Base-by-base conservation (phyloP, 2,797 vertebrate species). In the Okamejei kenojei region DNA sequence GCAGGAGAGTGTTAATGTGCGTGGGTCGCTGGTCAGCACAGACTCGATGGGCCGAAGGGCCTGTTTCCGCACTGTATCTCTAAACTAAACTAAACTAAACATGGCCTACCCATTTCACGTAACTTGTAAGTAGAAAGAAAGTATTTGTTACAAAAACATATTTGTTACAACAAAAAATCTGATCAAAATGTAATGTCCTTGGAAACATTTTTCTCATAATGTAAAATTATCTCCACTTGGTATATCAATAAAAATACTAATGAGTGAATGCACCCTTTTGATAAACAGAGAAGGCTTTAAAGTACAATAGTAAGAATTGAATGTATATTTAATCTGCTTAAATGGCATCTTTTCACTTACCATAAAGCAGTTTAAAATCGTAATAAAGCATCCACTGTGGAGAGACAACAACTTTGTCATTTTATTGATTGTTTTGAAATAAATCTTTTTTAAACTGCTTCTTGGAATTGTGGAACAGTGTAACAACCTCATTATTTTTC, bases 401-500 rank as follows among this genome's bases (percentile, higher is more conserved):
- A 68, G 21, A 1, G 68, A 21, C n/a, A 65, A 7, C 29, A 88
- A 32, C 84, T 88, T 35, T 65, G 84, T 32, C 82, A 35, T 35
- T 35, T 65, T 68, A 63, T 88, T 68, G 61, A 19, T 68, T 19
- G 17, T 63, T 88, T 88, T 88, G 84, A 88, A 88, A 88, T 13
- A 88, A 35, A 88, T 68, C 63, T 35, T 84, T 84, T 84, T 61
- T 9, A 88, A 32, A 88, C 7, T 88, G 7, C n/a, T 32, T 35
- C 84, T 88, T 63, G n/a, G 84, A 68, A 35, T 61, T 23, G n/a
- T 9, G 17, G 63, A 88, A 68, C 68, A 35, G 65, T 88, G 84
- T 21, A 68, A 68, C 15, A 68, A 88, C 68, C 84, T 88, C n/a
- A 88, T 68, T 88, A 68, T 88, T 35, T 86, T 79, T 38, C 32